Conservation (phyloP, 2,113 vertebrate species). For the Eulacestoma nigropectus region DNA sequence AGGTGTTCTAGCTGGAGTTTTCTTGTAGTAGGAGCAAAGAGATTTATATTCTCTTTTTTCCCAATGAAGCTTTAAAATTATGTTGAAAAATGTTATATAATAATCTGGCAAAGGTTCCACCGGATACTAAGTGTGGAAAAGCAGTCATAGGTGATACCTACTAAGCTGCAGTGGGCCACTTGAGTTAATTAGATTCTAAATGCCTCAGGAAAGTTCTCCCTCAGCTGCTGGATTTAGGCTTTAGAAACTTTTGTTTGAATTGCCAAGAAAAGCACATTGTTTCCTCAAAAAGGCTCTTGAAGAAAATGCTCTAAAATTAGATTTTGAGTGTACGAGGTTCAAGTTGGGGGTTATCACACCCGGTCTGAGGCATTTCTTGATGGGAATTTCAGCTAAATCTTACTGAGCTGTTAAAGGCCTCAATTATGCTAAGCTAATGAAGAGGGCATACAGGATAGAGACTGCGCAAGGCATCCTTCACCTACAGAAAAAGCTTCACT, state of each 20-base stretch:
- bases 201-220: background rate
- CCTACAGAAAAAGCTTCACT: background rate
- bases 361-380: background rate
- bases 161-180: background rate
- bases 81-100: background rate
- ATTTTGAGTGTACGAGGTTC: background rate
- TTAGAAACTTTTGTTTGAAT: background rate
- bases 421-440: background rate
- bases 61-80: background rate
- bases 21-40: background rate
- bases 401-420: background rate
- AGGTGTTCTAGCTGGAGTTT: background rate
- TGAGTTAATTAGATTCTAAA: background rate
- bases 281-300: background rate
- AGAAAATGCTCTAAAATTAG: background rate
- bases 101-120: background rate
- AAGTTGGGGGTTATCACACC: background rate
- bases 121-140: background rate
- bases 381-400: background rate
- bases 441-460: background rate
- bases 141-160: background rate
- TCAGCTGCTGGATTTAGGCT: background rate
- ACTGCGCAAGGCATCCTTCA: background rate
- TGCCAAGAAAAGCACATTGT: background rate
- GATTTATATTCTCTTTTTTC: too few relatives aligned